Conservation (phyloP, 2,888 invertebrate genomes). For the Hetaerina titia region DNA sequence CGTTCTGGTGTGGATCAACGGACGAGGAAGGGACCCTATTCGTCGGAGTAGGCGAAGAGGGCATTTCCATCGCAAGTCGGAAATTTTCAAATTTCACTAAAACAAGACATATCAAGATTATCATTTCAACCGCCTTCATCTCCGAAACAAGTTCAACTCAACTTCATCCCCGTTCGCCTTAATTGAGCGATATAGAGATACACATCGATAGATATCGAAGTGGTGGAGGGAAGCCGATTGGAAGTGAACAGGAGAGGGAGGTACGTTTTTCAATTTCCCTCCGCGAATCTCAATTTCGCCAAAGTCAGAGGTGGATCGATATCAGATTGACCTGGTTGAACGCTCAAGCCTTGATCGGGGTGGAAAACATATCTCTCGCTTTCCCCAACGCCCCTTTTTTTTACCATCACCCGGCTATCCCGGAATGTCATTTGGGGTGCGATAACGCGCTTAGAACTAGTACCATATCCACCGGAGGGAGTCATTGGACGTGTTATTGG, state of each 20-base stretch:
- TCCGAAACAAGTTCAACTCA: not conserved
- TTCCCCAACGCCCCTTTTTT: not conserved
- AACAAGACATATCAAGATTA: not conserved
- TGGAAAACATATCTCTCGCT: not conserved
- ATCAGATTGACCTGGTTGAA: not conserved
- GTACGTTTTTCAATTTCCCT: not conserved
- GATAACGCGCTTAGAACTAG: not conserved
- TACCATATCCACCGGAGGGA: too few relatives aligned
- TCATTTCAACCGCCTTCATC: too few relatives aligned
- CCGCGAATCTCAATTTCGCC: constrained; percentile 6
- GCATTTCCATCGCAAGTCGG: not conserved
- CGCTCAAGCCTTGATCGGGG: not conserved
- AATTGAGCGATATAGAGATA: not conserved
- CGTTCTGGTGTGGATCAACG: not conserved
- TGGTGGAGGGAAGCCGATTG: not conserved
- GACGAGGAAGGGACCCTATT: not conserved
- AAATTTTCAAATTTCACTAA: not conserved
- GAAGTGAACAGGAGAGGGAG: not conserved
- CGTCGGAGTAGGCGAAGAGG: not conserved
- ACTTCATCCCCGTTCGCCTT: not conserved
- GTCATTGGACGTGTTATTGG: too few relatives aligned
- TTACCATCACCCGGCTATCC: not conserved
- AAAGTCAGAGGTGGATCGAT: not conserved
- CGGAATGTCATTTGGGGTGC: not conserved
- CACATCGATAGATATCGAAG: not conserved